Percentiles rank a stretch among this genome's conserved stretches.
Evolutionary conservation across 2,113 vertebrate genomes (phyloP).

Genomic region (Octodon degus): DNA sequence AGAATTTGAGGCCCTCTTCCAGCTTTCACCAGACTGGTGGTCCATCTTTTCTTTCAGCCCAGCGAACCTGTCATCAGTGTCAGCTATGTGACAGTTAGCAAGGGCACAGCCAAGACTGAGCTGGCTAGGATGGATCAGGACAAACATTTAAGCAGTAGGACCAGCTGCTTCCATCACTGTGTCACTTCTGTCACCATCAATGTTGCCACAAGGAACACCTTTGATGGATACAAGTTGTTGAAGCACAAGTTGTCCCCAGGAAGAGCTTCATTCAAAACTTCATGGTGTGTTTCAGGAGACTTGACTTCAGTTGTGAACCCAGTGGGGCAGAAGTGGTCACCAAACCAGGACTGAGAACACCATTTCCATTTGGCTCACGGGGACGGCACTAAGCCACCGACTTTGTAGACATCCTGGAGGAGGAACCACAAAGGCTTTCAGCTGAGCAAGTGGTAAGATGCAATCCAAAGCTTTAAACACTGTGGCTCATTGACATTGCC

Average conservation of each 20-base stretch:
- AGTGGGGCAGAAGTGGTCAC: not conserved
- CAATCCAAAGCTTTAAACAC: not conserved
- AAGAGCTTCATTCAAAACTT: not conserved
- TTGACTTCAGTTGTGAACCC: not conserved
- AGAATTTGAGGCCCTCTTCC: slow-evolving; percentile 95
- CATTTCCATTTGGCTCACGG: not conserved
- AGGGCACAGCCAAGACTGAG: slow-evolving; percentile 81
- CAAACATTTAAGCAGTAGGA: not conserved
- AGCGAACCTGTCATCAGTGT: slow-evolving; percentile 94
- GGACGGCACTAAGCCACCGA: not conserved
- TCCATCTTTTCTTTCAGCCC: slow-evolving; percentile 97
- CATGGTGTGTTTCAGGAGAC: not conserved
- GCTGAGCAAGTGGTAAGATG: not conserved
- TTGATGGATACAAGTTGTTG: not conserved
- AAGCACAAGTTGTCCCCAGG: not conserved
- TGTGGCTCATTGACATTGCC: not conserved
- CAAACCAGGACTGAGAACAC: not conserved
- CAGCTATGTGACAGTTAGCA: slow-evolving; percentile 97
- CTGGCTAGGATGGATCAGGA: not conserved
- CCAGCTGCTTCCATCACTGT: not conserved
- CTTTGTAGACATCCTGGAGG: not conserved
- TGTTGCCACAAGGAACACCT: not conserved
- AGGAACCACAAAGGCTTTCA: not conserved
- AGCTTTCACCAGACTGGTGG: slow-evolving; percentile 97
- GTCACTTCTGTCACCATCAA: not conserved